Evolutionary conservation across 1,140 invertebrate genomes (phyloP), one percentile per base, ranked within the genome.

Genomic region (Grapholita molesta): DNA sequence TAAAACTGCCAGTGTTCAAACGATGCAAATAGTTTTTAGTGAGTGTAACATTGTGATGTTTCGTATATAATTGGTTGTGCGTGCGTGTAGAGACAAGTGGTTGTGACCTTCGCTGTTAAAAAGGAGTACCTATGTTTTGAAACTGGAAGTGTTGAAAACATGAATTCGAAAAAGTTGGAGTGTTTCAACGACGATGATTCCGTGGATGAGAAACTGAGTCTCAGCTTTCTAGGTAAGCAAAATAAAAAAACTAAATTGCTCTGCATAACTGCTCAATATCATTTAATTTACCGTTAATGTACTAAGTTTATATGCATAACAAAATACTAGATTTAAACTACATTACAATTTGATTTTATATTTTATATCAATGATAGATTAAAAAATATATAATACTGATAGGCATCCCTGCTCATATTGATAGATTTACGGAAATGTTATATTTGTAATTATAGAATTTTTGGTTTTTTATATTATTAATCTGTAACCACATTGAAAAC

Each of bases 91-190:
- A 82, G 80, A 80, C 82, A 79, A 83, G 84, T 86, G 82, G 70
- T 78, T 80, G 81, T 81, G 80, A 80, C 78, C 79, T 80, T 80
- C 76, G 72, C 69, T 75, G 78, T 72, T 73, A 33, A 76, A 76
- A 77, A 78, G 82, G 82, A 81, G 73, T 79, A 42, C 38, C 38
- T 42, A 74, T 82, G 73, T 75, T 74, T 65, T 72, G 57, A 82
- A 74, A 77, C 71, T 74, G 71, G 74, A 69, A 75, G 74, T 78
- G 76, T 75, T 77, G 72, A 71, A 81, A 78, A 64, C 35, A 91
- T 91, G 89, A 91, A 91, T 90, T 86, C 89, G 67, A 91, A 91
- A 87, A 91, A 91, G 78, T 73, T 91, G 82, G 89, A 91, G 79
- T 90, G 87, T 76, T 86, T 86, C 55, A 83, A 85, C 52, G 82